These are phyloP conservation scores for Tyria jacobaeae DNA, from an alignment of 2,888 invertebrate genomes.

Conservation along the genomic window DNA sequence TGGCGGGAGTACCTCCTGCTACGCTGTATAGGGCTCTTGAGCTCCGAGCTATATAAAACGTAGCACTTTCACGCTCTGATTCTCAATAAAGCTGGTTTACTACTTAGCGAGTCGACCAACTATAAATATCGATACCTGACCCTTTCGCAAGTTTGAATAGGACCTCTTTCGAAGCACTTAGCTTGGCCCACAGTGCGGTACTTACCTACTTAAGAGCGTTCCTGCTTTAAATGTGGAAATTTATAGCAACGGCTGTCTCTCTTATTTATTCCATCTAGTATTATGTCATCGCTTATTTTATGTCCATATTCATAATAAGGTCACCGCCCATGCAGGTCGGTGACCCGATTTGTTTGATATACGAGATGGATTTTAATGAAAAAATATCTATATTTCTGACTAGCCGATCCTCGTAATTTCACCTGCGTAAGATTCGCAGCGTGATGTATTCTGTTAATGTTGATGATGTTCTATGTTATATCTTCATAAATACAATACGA, in stretches of 20 bases:
- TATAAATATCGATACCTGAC: constrained; percentile 18
- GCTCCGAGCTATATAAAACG: constrained; percentile 20
- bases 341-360: constrained; percentile 24
- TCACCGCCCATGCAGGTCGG: constrained; percentile 36
- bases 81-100: constrained; percentile 33
- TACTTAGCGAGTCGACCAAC: constrained; percentile 8
- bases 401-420: no score
- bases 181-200: constrained; percentile 33
- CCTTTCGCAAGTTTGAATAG: constrained; percentile 29
- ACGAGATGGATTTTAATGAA: no score
- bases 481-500: no score
- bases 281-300: no score
- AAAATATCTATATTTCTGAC: no score
- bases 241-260: constrained; percentile 23
- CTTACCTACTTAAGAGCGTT: constrained; percentile 26
- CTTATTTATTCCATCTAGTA: no score
- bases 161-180: constrained; percentile 42
- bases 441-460: no score
- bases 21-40: constrained; percentile 5
- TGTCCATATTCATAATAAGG: constrained; percentile 34
- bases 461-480: no score
- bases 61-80: constrained; percentile 27
- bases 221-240: constrained; percentile 28
- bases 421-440: no score
- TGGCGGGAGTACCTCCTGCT: not conserved